Conservation (phyloP, 2,113 vertebrate species). For the Seriola quinqueradiata region DNA sequence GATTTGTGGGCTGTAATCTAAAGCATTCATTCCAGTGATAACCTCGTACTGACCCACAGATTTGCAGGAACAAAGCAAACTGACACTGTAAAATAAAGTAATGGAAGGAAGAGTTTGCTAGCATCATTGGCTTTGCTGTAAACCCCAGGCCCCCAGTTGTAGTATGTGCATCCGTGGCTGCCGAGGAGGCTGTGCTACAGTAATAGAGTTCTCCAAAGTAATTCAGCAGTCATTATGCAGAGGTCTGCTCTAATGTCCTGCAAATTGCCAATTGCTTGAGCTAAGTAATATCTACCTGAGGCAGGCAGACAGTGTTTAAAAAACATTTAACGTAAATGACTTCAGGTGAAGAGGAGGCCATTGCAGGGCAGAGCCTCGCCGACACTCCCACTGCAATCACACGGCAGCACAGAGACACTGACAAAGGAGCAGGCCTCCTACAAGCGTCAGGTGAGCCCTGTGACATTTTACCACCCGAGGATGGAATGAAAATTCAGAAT, state of each 20-base stretch:
- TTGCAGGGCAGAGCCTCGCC: slow-evolving; percentile 22
- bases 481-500: slow-evolving; percentile 8
- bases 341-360: slow-evolving; percentile 47
- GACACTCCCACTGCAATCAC: slow-evolving; percentile 30
- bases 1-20: neutral
- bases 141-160: slow-evolving; percentile 9
- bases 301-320: slow-evolving; percentile 61
- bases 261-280: slow-evolving; percentile 67
- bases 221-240: slow-evolving; percentile 72
- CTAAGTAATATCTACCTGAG: slow-evolving; percentile 56
- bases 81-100: no score
- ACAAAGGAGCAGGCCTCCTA: neutral
- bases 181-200: slow-evolving; percentile 46
- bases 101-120: neutral
- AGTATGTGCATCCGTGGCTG: neutral
- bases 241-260: slow-evolving; percentile 52
- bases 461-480: slow-evolving; percentile 39
- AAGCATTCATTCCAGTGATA: neutral
- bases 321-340: slow-evolving; percentile 69
- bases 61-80: neutral
- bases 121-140: slow-evolving; percentile 8
- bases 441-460: slow-evolving; percentile 6
- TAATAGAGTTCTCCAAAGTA: slow-evolving; percentile 60
- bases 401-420: neutral
- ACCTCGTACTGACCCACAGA: neutral